These are phyloP conservation scores for Chrysodeixis includens DNA, from an alignment of 2,888 invertebrate species.

Conservation along the genomic window DNA sequence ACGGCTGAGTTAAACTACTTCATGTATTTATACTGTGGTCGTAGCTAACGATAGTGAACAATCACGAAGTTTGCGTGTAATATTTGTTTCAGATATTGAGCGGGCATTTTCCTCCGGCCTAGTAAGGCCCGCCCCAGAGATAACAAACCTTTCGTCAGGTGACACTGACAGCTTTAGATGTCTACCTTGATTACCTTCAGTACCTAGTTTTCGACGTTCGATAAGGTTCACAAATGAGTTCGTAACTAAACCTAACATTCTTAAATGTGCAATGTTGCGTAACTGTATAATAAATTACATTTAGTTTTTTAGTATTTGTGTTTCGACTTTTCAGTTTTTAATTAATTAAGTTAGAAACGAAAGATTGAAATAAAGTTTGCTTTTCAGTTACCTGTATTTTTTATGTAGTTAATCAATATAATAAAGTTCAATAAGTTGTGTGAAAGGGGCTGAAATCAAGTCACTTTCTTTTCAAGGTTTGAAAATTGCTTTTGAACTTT, in stretches of 20 bases:
- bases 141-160: conserved; percentile 45
- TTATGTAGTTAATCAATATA: conserved; percentile 22
- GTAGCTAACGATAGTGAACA: conserved; percentile 9
- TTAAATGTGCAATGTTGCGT: too few relatives aligned
- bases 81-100: conserved; percentile 18
- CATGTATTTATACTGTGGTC: too few relatives aligned
- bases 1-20: too few relatives aligned
- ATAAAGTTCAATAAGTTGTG: conserved; percentile 20
- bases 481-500: conserved; percentile 14
- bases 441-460: conserved; percentile 7
- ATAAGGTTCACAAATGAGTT: background rate
- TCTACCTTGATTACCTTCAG: conserved; percentile 30
- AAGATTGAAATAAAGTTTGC: conserved; percentile 26
- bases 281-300: too few relatives aligned
- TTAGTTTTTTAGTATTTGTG: too few relatives aligned
- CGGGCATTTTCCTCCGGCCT: conserved; percentile 27
- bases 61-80: conserved; percentile 1
- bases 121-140: conserved; percentile 18
- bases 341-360: conserved; percentile 18
- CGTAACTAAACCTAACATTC: background rate
- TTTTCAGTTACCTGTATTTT: conserved; percentile 10
- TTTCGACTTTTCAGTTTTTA: background rate
- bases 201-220: conserved; percentile 19
- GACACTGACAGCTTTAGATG: conserved; percentile 45
- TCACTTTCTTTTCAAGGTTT: conserved; percentile 18